phyloP scores from a whole-genome alignment of 2,797 vertebrate species.

The Pipistrellus kuhlii region DNA sequence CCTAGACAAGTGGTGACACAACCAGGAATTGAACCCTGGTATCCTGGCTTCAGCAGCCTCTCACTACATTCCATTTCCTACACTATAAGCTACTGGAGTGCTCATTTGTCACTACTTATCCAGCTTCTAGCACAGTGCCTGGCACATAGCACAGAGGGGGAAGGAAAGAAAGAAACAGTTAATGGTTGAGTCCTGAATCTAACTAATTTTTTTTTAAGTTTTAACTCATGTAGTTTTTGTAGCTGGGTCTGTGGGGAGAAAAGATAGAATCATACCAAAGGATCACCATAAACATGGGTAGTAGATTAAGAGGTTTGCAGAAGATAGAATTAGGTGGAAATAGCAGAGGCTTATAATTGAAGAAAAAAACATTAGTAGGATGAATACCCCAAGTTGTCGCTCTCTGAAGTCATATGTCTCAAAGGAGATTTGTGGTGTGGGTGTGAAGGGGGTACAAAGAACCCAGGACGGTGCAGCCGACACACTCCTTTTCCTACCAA shows the following conservation, averaged over 20 bases:
- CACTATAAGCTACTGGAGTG: not conserved
- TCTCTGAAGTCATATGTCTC: not conserved
- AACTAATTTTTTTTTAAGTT: not conserved
- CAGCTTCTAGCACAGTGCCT: not conserved
- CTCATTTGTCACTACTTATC: not conserved
- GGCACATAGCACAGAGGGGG: not conserved
- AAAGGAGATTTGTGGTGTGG: not conserved
- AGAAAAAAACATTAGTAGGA: slow-evolving; percentile 3
- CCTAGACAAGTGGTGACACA: not conserved
- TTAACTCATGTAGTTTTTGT: not conserved
- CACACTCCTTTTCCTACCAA: not conserved
- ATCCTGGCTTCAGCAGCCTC: not conserved
- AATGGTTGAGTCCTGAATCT: not conserved
- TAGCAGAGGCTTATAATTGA: not conserved
- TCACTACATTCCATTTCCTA: not conserved
- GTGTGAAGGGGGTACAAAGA: not conserved
- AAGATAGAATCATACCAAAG: not conserved
- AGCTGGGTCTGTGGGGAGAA: not conserved
- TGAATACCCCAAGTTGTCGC: not conserved
- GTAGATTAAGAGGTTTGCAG: not conserved
- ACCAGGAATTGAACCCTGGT: not conserved
- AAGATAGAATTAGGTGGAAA: not conserved
- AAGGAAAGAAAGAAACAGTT: not conserved
- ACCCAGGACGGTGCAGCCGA: not conserved
- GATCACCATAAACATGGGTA: not conserved